Evolutionary conservation across 1,140 invertebrate genomes (phyloP).

Genomic region (Trialeurodes vaporariorum): DNA sequence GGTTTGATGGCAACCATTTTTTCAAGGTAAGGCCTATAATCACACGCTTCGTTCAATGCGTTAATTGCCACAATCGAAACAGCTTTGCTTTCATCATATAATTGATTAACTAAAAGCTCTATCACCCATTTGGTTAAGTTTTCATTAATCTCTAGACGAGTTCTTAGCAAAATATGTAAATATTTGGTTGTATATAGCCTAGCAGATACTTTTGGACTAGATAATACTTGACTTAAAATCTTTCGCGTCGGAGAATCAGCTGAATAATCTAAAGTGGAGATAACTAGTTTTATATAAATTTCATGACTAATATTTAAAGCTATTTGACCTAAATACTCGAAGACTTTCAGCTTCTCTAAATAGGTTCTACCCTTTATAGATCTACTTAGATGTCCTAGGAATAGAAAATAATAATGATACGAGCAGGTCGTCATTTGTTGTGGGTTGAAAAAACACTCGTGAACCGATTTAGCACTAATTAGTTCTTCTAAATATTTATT

Average conservation of each 20-base stretch:
- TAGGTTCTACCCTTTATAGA: conserved; percentile 55
- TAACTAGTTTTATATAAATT: conserved; percentile 82
- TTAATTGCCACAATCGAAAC: conserved; percentile 66
- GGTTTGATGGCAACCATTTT: conserved; percentile 60
- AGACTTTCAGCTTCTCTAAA: conserved; percentile 64
- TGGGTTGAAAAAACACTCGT: conserved; percentile 81
- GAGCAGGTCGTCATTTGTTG: conserved; percentile 75
- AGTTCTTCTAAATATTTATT: conserved; percentile 61
- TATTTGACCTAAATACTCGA: conserved; percentile 38
- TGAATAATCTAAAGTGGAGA: conserved; percentile 79
- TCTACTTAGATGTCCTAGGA: conserved; percentile 74
- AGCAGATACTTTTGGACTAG: conserved; percentile 53
- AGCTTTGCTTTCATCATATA: conserved; percentile 62
- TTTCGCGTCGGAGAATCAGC: conserved; percentile 55
- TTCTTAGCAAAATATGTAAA: conserved; percentile 68
- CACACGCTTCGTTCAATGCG: conserved; percentile 84
- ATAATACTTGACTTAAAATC: conserved; percentile 50
- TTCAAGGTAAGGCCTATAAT: conserved; percentile 68
- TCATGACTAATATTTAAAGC: conserved; percentile 53
- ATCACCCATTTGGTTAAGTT: conserved; percentile 62
- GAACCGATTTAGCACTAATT: conserved; percentile 54
- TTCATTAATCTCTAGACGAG: conserved; percentile 40
- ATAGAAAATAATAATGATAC: conserved; percentile 87
- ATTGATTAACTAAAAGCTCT: conserved; percentile 62
- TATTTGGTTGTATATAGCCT: conserved; percentile 84